Base-by-base conservation (phyloP, 2,797 vertebrate genomes). In the Enteromius paludinosus region DNA sequence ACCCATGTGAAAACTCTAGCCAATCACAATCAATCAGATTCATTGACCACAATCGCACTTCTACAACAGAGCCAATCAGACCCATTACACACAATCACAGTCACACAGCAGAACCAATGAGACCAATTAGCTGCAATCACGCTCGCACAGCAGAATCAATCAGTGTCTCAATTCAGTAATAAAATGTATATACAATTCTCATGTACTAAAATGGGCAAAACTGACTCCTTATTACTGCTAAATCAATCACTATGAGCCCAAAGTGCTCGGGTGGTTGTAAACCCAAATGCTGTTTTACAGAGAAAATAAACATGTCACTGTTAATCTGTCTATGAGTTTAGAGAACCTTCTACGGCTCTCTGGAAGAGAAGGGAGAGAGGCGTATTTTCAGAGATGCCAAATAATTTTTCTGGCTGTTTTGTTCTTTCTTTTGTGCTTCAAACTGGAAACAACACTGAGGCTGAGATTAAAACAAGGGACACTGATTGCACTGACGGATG, bases 281-380 rank as follows among this genome's bases (percentile, higher is more conserved):
- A 91, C 49, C 78, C 81, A 86, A 89, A 90, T 79, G 89, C 85
- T 86, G 90, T 87, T 84, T 84, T 90, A 86, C 89, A 76, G 77
- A 90, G 87, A 90, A 94, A 94, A 93, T 94, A 95, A 95, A 95
- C 93, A 94, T 92, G 93, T 94, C 93, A 92, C 87, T 90, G 89
- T 91, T 87, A 91, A 94, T 94, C 90, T 71, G 86, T 88, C 87
- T 84, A 74, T 87, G 62, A 86, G 88, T 87, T 89, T 89, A 84
- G 87, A 92, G 87, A 93, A 93, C 72, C 84, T 87, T 91, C 85
- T 86, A 89, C 84, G 86, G 84, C 88, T 81, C 17, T 47, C 75
- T 80, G 81, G 84, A 70, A 79, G 74, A 47, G 66, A 82, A 86
- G 69, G 79, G 68, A 83, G 69, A 73, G 69, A 83, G 75, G 76